Evolutionary conservation across 2,888 invertebrate species (phyloP), one percentile per base, ranked within the genome.

Genomic region (Cecidostiba fungosa): DNA sequence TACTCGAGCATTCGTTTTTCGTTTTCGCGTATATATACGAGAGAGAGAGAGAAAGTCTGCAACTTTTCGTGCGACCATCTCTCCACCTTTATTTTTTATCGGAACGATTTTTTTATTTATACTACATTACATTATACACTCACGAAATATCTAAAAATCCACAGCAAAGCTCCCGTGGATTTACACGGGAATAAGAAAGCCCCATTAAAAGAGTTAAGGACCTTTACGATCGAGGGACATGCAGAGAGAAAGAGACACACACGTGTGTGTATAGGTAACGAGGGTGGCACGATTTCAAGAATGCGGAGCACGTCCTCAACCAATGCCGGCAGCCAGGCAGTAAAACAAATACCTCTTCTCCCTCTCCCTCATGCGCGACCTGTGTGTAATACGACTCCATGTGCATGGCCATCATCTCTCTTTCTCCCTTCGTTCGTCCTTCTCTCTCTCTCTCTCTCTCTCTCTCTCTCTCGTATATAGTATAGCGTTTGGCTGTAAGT

Each of bases 301-400:
- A 93, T 93, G 91, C 93, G 85, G 91, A 92, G 91, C 93, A 93
- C 93, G 93, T 93, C 90, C 91, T 91, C 92, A 93, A 93, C 92
- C 93, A 93, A 93, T 93, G 93, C 93, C 91, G 90, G 91, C 91
- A 91, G 91, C 91, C 90, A 91, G 91, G 92, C 92, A 93, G 93
- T 93, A 93, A 93, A 93, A 93, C 93, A 93, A 93, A 93, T 93
- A 93, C 93, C 92, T 91, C 92, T 90, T 90, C 89, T 90, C 72
- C 26, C 84, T 16, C 72, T 29, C 70, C 23, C 39, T 8, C 77
- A 19, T 54, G 54, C 54, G 66, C 69, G 29, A 59, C 59, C 59
- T 14, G 76, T 47, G 76, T 47, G 59, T 84, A 84, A 79, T 86
- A 82, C 84, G 59, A 70, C 78, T 82, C 77, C 72, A n/a, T 66